Percentiles rank a stretch among this genome's conserved stretches.
These are phyloP conservation scores for Anarrhichthys ocellatus DNA, from an alignment of 2,113 vertebrate genomes.

Conservation along the genomic window DNA sequence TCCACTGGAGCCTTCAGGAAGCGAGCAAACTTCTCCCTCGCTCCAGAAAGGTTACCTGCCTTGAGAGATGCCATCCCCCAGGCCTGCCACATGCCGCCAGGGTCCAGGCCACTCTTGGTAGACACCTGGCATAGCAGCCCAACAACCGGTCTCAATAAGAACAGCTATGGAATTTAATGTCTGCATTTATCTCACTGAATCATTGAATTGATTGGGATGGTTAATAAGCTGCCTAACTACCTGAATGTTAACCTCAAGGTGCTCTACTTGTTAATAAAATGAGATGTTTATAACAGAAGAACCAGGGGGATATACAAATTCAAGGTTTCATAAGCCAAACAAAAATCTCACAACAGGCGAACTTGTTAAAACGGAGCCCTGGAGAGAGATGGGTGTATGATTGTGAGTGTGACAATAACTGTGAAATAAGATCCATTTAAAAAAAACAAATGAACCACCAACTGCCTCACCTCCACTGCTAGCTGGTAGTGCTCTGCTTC, in stretches of 20 bases:
- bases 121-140: constrained; percentile 86
- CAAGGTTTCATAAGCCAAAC: neutral
- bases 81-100: constrained; percentile 93
- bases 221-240: neutral
- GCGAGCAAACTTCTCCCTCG: constrained; percentile 93
- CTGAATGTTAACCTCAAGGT: no score
- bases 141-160: neutral
- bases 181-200: neutral
- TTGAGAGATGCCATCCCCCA: constrained; percentile 97
- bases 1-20: constrained; percentile 93
- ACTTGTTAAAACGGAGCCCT: neutral
- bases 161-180: neutral
- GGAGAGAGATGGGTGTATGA: neutral
- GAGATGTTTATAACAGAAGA: neutral
- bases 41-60: constrained; percentile 88
- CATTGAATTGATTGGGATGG: neutral
- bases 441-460: neutral
- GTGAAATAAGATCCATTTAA: neutral
- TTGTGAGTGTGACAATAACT: neutral
- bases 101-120: constrained; percentile 95
- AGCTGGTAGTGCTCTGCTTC: constrained; percentile 96
- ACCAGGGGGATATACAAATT: no score
- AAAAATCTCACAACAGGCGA: neutral
- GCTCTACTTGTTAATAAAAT: neutral
- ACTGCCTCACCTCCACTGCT: constrained; percentile 90